These are phyloP conservation scores for Glossosoma conforme DNA, from an alignment of 1,140 invertebrate genomes.

Conservation along the genomic window DNA sequence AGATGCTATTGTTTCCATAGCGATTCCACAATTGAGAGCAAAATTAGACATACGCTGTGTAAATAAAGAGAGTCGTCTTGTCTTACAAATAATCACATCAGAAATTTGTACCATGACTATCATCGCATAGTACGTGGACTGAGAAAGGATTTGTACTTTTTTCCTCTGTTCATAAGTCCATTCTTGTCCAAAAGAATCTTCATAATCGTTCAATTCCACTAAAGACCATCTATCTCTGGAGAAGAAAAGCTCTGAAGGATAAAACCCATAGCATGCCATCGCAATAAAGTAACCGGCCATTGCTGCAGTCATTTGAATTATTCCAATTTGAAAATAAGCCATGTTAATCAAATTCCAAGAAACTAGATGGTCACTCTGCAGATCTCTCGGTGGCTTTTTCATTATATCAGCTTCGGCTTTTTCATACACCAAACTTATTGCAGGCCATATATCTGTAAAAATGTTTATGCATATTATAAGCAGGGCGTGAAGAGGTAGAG, in stretches of 20 bases:
- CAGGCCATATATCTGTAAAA: slow-evolving; percentile 78
- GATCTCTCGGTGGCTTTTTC: slow-evolving; percentile 76
- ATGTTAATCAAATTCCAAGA: slow-evolving; percentile 68
- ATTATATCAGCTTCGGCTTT: slow-evolving; percentile 83
- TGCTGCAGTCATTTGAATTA: slow-evolving; percentile 82
- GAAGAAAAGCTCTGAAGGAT: slow-evolving; percentile 58
- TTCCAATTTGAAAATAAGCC: slow-evolving; percentile 81
- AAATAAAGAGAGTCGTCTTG: slow-evolving; percentile 67
- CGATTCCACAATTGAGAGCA: slow-evolving; percentile 63
- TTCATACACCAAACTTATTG: slow-evolving; percentile 86
- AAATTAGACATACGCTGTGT: slow-evolving; percentile 76
- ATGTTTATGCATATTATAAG: slow-evolving; percentile 86
- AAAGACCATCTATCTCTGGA: slow-evolving; percentile 71
- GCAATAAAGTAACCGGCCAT: slow-evolving; percentile 85
- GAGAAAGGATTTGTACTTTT: slow-evolving; percentile 67
- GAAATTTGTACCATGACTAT: slow-evolving; percentile 77
- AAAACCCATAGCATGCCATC: slow-evolving; percentile 81
- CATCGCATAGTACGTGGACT: slow-evolving; percentile 76
- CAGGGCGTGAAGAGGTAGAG: slow-evolving; percentile 79
- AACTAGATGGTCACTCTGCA: slow-evolving; percentile 73
- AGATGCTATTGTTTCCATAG: slow-evolving; percentile 63
- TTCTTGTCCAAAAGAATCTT: slow-evolving; percentile 76
- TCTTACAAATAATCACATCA: slow-evolving; percentile 79
- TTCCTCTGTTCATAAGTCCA: slow-evolving; percentile 67
- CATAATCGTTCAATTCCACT: slow-evolving; percentile 59